These are phyloP conservation scores for Leucophenga maculata DNA, from an alignment of 2,888 invertebrate species.

Conservation along the genomic window DNA sequence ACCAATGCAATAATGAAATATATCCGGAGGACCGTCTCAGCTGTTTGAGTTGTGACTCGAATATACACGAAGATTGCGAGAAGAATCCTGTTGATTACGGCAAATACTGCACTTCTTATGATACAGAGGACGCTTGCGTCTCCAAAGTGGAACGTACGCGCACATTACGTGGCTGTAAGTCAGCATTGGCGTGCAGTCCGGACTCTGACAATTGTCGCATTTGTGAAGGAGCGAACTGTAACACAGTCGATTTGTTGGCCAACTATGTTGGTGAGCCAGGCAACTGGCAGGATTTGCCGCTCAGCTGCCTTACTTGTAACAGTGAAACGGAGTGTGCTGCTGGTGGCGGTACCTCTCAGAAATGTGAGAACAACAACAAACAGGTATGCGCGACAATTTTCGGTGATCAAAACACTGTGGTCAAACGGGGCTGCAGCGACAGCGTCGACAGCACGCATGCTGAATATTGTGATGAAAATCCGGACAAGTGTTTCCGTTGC, in stretches of 20 bases:
- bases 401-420: conserved; percentile 44
- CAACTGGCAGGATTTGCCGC: conserved; percentile 66
- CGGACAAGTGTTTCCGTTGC: conserved; percentile 54
- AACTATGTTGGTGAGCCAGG: conserved; percentile 62
- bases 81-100: conserved; percentile 42
- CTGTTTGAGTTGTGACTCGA: conserved; percentile 62
- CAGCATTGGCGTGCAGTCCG: conserved; percentile 55
- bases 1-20: conserved; percentile 53
- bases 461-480: conserved; percentile 56
- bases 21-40: conserved; percentile 59
- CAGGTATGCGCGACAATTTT: conserved; percentile 67
- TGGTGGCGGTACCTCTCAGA: conserved; percentile 21
- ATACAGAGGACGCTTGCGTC: conserved; percentile 53
- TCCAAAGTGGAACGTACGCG: conserved; percentile 51
- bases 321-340: conserved; percentile 48
- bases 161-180: conserved; percentile 60
- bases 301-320: conserved; percentile 57
- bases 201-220: conserved; percentile 52
- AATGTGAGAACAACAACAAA: conserved; percentile 58
- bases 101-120: conserved; percentile 52
- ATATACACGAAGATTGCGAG: conserved; percentile 48
- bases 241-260: conserved; percentile 51
- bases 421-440: conserved; percentile 65
- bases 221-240: conserved; percentile 60
- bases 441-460: conserved; percentile 40